A percentile compares a stretch with the other conserved stretches of the same genome.
Conservation (phyloP, 2,797 vertebrate species). For the Tenualosa thibaudeaui region DNA sequence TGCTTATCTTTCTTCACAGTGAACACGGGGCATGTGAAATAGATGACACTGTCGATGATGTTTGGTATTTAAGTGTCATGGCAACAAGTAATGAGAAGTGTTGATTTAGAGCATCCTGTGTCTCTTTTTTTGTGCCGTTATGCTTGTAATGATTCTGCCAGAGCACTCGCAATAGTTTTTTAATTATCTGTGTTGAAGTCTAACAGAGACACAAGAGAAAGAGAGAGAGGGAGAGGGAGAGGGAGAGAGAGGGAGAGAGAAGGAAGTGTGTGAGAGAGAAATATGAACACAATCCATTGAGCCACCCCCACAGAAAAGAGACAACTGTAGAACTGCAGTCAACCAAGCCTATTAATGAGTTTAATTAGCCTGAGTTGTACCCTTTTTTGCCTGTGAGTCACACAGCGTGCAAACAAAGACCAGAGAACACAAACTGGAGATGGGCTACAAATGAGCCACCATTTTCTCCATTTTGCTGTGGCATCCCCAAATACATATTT, state of each 20-base stretch:
- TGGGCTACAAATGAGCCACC: neutral
- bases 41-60: neutral
- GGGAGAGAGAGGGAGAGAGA: neutral
- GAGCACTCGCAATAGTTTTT: neutral
- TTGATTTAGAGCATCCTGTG: neutral
- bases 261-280: neutral
- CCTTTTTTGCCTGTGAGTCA: neutral
- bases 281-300: neutral
- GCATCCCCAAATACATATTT: neutral
- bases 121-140: neutral
- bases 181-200: neutral
- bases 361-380: neutral
- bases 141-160: neutral
- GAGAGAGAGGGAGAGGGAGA: neutral
- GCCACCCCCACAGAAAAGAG: neutral
- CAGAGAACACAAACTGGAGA: neutral
- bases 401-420: neutral
- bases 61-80: neutral
- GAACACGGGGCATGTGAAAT: neutral
- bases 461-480: too few species aligned
- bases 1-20: neutral
- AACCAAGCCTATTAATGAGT: neutral
- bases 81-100: neutral
- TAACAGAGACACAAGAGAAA: neutral
- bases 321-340: neutral